Evolutionary conservation across 2,113 vertebrate genomes (phyloP), one percentile per base, ranked within the genome.

Genomic region (Paraplagusia blochii): DNA sequence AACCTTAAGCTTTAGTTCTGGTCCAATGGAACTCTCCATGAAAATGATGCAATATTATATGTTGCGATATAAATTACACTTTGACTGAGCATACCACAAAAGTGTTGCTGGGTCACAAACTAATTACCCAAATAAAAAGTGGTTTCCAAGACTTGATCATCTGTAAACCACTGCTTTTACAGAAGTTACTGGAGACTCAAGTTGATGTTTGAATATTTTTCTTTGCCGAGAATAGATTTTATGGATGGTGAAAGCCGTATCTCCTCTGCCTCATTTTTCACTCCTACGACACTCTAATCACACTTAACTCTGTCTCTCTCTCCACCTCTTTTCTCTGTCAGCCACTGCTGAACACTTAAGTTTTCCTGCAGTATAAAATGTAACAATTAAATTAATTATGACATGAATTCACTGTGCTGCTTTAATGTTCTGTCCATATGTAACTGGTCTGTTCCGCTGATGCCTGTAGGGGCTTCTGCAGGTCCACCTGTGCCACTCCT

Each of bases 361-460:
- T 58, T 69, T 59, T 52, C 50, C 19, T 38, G 22, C 40, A 58
- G 22, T 63, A 52, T 66, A 71, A 66, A 64, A 50, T 44, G n/a
- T 66, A 48, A 33, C 8, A 63, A 65, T 16, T 84, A 52, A 84
- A 84, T 84, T 78, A 85, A 81, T 83, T 5, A 85, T 82, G 70
- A 11, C 38, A 35, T 19, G 57, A 63, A 72, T 68, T 64, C 66
- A 61, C 81, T 71, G 67, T 34, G 68, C 48, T 52, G 46, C 56
- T 45, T 63, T 29, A 13, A n/a, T 62, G 43, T 56, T 52, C 70
- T 70, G 50, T 61, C 53, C 35, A 10, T 22, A 61, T 44, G 58
- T 82, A 87, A 85, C 83, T 82, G 84, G 65, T 44, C 73, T 56
- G 44, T 60, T 58, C 66, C 61, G 53, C 49, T 6, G 22, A 34